phyloP scores from a whole-genome alignment of 2,113 vertebrate genomes.

The Pavo muticus region DNA sequence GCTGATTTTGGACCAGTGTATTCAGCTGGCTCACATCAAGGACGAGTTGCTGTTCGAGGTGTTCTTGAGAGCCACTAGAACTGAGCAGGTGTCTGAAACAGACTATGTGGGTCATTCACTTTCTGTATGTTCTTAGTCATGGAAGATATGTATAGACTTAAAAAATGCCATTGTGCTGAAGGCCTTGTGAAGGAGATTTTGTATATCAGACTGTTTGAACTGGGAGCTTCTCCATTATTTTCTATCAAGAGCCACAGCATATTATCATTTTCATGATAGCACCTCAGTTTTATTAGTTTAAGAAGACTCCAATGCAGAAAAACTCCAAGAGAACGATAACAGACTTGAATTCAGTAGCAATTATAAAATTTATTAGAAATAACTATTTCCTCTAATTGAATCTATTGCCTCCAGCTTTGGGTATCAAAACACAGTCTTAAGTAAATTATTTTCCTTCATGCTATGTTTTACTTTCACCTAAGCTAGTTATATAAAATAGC shows the following conservation, averaged over 20 bases:
- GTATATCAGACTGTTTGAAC: neutral
- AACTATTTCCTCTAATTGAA: neutral
- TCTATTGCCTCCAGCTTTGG: neutral
- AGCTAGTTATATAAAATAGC: neutral
- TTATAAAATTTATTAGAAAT: conserved; percentile 11
- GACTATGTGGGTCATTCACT: rapidly evolving
- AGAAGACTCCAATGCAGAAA: neutral
- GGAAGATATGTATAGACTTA: neutral
- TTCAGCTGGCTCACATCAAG: neutral
- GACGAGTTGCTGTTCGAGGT: neutral
- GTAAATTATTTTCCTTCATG: neutral
- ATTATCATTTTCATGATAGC: neutral
- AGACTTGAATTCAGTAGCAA: neutral
- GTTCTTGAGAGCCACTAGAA: neutral
- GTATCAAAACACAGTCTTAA: neutral
- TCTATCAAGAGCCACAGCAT: neutral
- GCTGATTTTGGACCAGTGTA: neutral
- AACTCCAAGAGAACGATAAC: neutral
- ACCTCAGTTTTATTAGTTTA: conserved; percentile 33
- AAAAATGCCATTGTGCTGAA: neutral
- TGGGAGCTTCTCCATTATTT: neutral
- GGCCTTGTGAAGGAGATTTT: neutral
- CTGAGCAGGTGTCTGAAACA: neutral
- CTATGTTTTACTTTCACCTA: neutral
- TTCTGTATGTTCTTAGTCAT: neutral